phyloP scores from a whole-genome alignment of 1,140 invertebrate genomes.

The Caerostris extrusa region DNA sequence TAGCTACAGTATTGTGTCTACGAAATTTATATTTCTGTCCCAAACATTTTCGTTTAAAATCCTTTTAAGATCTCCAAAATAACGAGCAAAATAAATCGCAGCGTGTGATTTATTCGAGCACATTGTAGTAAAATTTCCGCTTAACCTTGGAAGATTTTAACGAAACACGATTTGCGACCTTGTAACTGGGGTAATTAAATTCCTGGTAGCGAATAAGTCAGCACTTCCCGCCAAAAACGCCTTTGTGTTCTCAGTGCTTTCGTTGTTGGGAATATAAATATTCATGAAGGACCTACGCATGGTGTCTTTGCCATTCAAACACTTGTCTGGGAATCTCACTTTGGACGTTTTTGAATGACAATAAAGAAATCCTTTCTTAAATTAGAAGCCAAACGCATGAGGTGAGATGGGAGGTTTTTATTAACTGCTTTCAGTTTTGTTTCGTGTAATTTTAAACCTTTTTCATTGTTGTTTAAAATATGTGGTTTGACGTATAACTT shows the following conservation, averaged over 20 bases:
- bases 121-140: background rate
- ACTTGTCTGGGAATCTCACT: background rate
- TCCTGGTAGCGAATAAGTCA: constrained; percentile 30
- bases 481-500: too few relatives aligned
- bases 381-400: background rate
- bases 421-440: background rate
- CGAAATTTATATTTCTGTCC: too few relatives aligned
- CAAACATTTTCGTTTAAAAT: too few relatives aligned
- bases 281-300: constrained; percentile 27
- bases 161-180: constrained; percentile 30
- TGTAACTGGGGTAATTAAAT: constrained; percentile 37
- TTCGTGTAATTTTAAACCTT: too few relatives aligned
- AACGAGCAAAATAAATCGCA: background rate
- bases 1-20: too few relatives aligned
- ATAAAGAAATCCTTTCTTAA: constrained; percentile 32
- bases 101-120: constrained; percentile 17
- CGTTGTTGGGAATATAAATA: too few relatives aligned
- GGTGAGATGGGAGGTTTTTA: background rate
- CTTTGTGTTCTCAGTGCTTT: background rate
- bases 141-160: constrained; percentile 18
- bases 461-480: too few relatives aligned
- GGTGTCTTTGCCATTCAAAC: background rate
- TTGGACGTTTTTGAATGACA: background rate
- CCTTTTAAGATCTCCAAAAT: too few relatives aligned
- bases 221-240: constrained; percentile 30